Base-by-base conservation (phyloP, 2,113 vertebrate genomes). In the Illadopsis cleaveri region DNA sequence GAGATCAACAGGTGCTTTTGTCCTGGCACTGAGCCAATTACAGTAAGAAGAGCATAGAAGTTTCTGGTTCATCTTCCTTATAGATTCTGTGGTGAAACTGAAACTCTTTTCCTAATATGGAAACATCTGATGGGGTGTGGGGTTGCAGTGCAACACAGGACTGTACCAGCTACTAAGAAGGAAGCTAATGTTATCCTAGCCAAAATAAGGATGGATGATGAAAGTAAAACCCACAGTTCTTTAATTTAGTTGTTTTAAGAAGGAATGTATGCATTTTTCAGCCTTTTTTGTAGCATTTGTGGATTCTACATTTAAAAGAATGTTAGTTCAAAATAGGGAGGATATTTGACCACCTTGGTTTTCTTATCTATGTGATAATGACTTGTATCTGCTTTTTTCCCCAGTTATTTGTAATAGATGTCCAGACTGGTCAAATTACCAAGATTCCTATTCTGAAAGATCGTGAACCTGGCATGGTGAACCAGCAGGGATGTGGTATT, bases 381-480 rank as follows among this genome's bases (percentile, higher is more conserved):
- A 71, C 28, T 71, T 88, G 20, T 13, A 57, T 75, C 17, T 83
- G 6, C 19, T 64, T 69, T 93, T 92, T 35, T 38, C 68, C 94
- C 64, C 94, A 99, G 99, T 98, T 99, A 35, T 99, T 99, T 96
- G 99, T 99, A 82, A 98, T 99, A 25, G 99, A 99, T 96, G 98
- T 99, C 81, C 98, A 99, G 96, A 99, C 98, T 30, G 98, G 98
- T 83, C 98, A 99, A 94, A 99, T 99, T 87, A 99, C 99, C 24
- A 99, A 99, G 97, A 99, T 99, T 95, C 99, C 99, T 87, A 99
- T 99, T 98, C 97, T 99, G 95, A 99, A 99, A 96, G 99, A 99
- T 96, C 97, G 99, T 48, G 99, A 99, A 66, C 97, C 97, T 8
- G 45, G 94, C 89, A 97, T 97, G 78, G 97, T 94, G 87, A 99